Evolutionary conservation across 1,140 invertebrate species (phyloP), one percentile per base, ranked within the genome.

Genomic region (Megalonaias nervosa): DNA sequence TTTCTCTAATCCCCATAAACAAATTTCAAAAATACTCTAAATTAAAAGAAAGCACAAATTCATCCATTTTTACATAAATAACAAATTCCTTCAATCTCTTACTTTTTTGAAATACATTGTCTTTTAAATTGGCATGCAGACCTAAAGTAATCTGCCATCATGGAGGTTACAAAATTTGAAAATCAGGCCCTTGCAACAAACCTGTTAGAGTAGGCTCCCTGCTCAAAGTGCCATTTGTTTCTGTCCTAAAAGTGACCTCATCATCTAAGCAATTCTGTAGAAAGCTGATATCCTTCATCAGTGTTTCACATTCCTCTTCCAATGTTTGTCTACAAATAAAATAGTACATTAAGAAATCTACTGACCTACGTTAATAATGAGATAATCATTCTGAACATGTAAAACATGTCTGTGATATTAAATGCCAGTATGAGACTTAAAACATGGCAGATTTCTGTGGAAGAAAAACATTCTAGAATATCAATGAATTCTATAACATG

Each of bases 151-250:
- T 21, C 0, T 13, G 19, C 55, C 59, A 14, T 21, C 13, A 19
- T 21, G n/a, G 21, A 70, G 58, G n/a, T 9, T 15, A 15, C 55
- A 58, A 21, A n/a, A 55, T 11, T 48, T 31, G 26, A 31, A 57
- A 21, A 1, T 48, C 4, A 1, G 23, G 58, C 21, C 26, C 6
- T 19, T 48, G 19, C 56, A 67, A 57, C n/a, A 17, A 72, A 88
- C 87, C 87, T 81, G 82, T 75, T 58, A 88, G 76, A 26, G 87
- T 88, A 14, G 85, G 87, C 79, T 88, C 87, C 67, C 84, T 79
- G 13, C 78, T 75, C 19, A 82, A 6, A 2, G 80, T 70, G 15
- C 69, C 77, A 23, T 64, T 31, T n/a, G 71, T 70, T 60, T 84
- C 82, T 17, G 85, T 83, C 48, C 83, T 78, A 23, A 82, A 78